phyloP scores from a whole-genome alignment of 2,888 invertebrate species.

The Ormyrus nitidulus region DNA sequence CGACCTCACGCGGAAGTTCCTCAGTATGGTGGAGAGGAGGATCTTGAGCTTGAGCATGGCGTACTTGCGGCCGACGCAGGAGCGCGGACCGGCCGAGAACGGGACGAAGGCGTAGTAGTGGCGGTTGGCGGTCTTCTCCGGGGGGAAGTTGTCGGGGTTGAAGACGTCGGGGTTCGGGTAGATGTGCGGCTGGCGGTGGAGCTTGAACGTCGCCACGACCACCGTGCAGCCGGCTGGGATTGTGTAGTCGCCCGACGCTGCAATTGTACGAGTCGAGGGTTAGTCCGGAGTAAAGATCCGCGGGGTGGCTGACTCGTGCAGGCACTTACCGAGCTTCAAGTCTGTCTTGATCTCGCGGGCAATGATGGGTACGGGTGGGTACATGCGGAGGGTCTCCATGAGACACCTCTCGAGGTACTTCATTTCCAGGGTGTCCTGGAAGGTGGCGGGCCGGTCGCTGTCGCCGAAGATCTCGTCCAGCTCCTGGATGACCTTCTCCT shows the following conservation, averaged over 20 bases:
- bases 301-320: too few relatives aligned
- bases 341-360: slow-evolving; percentile 84
- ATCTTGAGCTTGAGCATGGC: slow-evolving; percentile 88
- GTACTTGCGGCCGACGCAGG: slow-evolving; percentile 88
- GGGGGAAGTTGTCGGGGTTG: slow-evolving; percentile 88
- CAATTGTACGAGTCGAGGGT: slow-evolving; percentile 26
- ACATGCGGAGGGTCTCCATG: slow-evolving; percentile 86
- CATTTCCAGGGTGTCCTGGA: slow-evolving; percentile 87
- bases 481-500: slow-evolving; percentile 85
- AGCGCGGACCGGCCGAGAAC: slow-evolving; percentile 88
- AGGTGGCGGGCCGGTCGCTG: slow-evolving; percentile 85
- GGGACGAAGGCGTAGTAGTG: slow-evolving; percentile 89
- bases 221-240: slow-evolving; percentile 85
- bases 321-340: slow-evolving; percentile 80
- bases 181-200: slow-evolving; percentile 82
- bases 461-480: slow-evolving; percentile 86
- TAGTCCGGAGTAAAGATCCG: neutral
- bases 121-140: slow-evolving; percentile 84
- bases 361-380: slow-evolving; percentile 88
- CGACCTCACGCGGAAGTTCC: slow-evolving; percentile 82
- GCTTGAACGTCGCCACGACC: slow-evolving; percentile 81
- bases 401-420: slow-evolving; percentile 88
- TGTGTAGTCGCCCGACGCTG: slow-evolving; percentile 80
- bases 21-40: slow-evolving; percentile 83
- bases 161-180: slow-evolving; percentile 84